Base-by-base conservation (phyloP, 2,888 invertebrate genomes). In the Drosophila antonietae region DNA sequence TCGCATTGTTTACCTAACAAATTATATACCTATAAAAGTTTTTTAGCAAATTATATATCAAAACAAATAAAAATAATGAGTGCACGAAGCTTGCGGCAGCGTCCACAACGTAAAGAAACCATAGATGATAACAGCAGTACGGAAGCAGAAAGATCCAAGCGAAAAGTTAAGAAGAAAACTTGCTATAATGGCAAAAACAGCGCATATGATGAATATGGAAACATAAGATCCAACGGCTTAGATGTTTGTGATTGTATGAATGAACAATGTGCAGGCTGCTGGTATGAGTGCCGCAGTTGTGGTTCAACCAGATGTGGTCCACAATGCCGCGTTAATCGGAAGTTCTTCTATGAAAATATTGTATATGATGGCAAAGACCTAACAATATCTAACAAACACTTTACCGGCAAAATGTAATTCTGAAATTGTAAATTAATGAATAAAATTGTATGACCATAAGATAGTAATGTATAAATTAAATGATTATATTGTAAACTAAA, bases 171-270 rank as follows among this genome's bases (percentile, higher is more conserved):
- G 61, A 81, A 71, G 44, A 90, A 77, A 62, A 68, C 65, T 0
- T 49, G 41, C 3, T 66, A 70, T 49, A 76, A 69, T 33, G 73
- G 76, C 8, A 83, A 85, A 58, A 80, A 59, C 46, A 78, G 75
- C 41, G 69, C 93, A 46, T 96, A 96, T 93, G 95, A 97, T 93
- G 96, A 95, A 84, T 94, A 93, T 61, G 97, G 97, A 0, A 93
- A 94, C 41, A 94, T 96, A 76, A 93, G 95, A 28, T 92, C 93
- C 18, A 94, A 94, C 33, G 95, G 95, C 2, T 92, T 94, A 80
- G 96, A 98, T 92, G 88, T 97, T 14, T 98, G 98, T 85, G 98
- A 98, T 91, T 98, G 98, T 90, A 93, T 98, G 75, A 95, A 95
- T 80, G 94, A 94, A 44, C 93, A 94, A 14, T 98, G 98, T 84